Base-by-base conservation (phyloP, 2,113 vertebrate genomes). In the Camelus dromedarius region DNA sequence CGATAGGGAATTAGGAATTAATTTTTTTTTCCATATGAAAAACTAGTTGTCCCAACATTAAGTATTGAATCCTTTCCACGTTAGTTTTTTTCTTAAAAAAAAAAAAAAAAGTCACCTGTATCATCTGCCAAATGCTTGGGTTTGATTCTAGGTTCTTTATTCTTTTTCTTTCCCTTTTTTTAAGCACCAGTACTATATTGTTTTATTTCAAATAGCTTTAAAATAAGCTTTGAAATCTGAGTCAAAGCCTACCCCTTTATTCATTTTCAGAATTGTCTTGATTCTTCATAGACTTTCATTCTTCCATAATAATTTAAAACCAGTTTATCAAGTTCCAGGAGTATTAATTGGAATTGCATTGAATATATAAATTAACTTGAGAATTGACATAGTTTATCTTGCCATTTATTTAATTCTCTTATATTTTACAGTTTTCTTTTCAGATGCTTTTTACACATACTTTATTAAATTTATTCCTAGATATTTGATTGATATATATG, bases 151-250 rank as follows among this genome's bases (percentile, higher is more conserved):
- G 9, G 56, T 50, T 81, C n/a, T 82, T 48, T 38, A 14, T 60
- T 67, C 32, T 82, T 35, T 72, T 46, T 9, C 14, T 16, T 56
- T 58, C 76, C 3, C 30, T 8, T 91, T 86, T 48, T 90, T 80
- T 67, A 26, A 89, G 5, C 8, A 58, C 13, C 14, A 67, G 15
- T 64, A 24, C 38, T 60, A 50, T n/a, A 50, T 76, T 66, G 16
- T 80, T 80, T 77, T 60, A 69, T 90, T 86, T 93, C 24, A 87
- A 69, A 54, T 79, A 64, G 16, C n/a, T 84, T 64, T 60, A 79
- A 76, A 42, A 32, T 73, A 76, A 80, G 16, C n/a, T 76, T 91
- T 91, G 67, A 91, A 90, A 76, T 67, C 56, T 80, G 46, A 58
- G 16, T 58, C 46, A 10, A 62, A 13, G 22, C 8, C 8, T 70